Conservation (phyloP, 2,888 invertebrate species). For the Sarcophaga caerulescens region DNA sequence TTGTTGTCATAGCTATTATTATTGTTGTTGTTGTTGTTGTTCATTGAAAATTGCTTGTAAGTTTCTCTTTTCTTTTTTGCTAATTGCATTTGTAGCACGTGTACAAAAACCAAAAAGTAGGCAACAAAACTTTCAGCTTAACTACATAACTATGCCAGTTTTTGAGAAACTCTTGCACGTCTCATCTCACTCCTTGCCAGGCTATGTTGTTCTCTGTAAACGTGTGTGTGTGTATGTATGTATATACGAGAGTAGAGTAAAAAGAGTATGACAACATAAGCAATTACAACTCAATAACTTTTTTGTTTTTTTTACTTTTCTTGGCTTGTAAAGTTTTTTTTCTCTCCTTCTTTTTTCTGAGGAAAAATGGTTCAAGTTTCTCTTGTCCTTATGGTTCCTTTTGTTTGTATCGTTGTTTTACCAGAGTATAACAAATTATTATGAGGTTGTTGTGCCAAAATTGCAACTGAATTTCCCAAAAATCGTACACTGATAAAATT, state of each 20-base stretch:
- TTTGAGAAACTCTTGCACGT: neutral
- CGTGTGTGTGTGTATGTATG: constrained; percentile 23
- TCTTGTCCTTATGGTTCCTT: too few relatives aligned
- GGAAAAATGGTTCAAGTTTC: constrained; percentile 59
- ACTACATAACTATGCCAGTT: constrained; percentile 47
- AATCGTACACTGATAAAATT: constrained; percentile 35
- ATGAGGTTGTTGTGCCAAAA: constrained; percentile 44
- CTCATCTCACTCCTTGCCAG: neutral
- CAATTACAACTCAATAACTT: constrained; percentile 66
- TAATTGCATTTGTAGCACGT: constrained; percentile 69
- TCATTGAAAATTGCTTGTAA: constrained; percentile 59
- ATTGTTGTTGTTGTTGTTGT: constrained; percentile 20
- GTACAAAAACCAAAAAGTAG: constrained; percentile 68
- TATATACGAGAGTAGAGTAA: neutral
- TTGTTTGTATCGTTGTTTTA: neutral
- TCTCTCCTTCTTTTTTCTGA: neutral
- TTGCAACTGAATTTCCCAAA: neutral
- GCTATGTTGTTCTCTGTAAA: neutral
- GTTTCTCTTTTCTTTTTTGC: constrained; percentile 55
- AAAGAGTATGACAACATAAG: constrained; percentile 61
- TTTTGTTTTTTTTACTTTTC: constrained; percentile 28
- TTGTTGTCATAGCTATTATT: neutral
- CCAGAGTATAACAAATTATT: constrained; percentile 49
- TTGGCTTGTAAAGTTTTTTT: neutral
- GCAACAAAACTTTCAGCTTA: constrained; percentile 65